These are phyloP conservation scores for Trachelus iudaicus DNA, from an alignment of 2,888 invertebrate genomes.

Conservation along the genomic window DNA sequence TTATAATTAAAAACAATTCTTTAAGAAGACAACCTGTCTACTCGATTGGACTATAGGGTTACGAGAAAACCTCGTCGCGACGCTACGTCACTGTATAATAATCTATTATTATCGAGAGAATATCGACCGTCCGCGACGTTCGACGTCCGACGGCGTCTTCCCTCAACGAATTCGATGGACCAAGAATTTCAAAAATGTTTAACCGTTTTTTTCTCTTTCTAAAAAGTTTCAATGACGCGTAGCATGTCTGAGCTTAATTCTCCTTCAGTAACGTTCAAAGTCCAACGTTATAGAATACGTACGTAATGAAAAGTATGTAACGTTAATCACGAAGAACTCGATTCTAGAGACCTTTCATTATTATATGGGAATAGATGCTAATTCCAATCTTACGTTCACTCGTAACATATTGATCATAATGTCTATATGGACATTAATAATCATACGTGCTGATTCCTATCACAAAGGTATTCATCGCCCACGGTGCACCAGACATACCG, in stretches of 20 bases:
- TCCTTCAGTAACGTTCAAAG: neutral
- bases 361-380: neutral
- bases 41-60: neutral
- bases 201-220: neutral
- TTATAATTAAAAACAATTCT: neutral
- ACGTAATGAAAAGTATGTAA: too few relatives aligned
- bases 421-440: neutral
- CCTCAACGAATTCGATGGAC: neutral
- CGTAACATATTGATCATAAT: neutral
- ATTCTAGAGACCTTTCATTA: neutral
- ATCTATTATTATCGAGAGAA: too few relatives aligned
- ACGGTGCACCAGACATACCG: neutral
- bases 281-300: neutral
- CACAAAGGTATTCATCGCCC: neutral
- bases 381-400: neutral
- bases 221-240: neutral
- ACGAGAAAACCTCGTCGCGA: neutral
- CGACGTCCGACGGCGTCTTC: neutral
- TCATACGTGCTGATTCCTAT: neutral
- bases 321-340: neutral
- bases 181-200: neutral
- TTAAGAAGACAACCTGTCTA: neutral
- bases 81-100: too few relatives aligned
- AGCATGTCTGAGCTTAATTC: neutral
- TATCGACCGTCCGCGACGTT: neutral